Evolutionary conservation across 1,140 invertebrate genomes (phyloP).

Genomic region (Neodiprion fabricii): DNA sequence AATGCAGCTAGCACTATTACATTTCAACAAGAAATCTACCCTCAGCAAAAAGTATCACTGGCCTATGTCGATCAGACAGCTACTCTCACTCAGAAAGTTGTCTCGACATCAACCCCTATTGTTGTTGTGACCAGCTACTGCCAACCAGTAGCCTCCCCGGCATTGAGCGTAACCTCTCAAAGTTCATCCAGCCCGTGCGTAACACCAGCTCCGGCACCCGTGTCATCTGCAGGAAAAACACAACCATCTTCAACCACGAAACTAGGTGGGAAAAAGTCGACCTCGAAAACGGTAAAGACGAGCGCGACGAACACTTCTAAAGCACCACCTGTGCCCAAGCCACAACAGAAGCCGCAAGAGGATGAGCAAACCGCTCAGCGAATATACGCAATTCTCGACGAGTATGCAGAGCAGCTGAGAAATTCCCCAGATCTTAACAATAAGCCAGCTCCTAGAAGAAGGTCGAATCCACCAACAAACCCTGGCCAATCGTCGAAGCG

Average conservation of each 20-base stretch:
- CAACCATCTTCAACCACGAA: constrained; percentile 54
- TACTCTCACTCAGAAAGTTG: constrained; percentile 47
- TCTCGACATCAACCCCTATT: constrained; percentile 63
- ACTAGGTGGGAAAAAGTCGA: constrained; percentile 63
- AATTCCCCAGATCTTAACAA: constrained; percentile 82
- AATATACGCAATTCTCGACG: constrained; percentile 80
- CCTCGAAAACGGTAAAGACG: constrained; percentile 64
- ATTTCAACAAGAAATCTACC: constrained; percentile 48
- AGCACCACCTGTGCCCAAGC: constrained; percentile 70
- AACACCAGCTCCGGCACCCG: constrained; percentile 61
- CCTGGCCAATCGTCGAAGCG: constrained; percentile 73
- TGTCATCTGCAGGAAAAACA: constrained; percentile 52
- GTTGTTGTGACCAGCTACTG: constrained; percentile 68
- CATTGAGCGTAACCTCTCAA: constrained; percentile 67
- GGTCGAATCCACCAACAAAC: constrained; percentile 77
- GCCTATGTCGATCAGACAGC: constrained; percentile 60
- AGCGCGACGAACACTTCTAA: constrained; percentile 67
- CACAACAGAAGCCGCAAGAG: constrained; percentile 78
- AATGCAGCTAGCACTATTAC: constrained; percentile 43
- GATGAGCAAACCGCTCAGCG: constrained; percentile 82
- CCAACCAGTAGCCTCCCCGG: constrained; percentile 67
- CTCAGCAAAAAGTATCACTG: constrained; percentile 54
- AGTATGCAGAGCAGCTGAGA: constrained; percentile 80
- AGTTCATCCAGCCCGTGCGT: constrained; percentile 69
- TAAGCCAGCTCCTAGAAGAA: constrained; percentile 77